Evolutionary conservation across 2,113 vertebrate genomes (phyloP).

Genomic region (Caranx melampygus): DNA sequence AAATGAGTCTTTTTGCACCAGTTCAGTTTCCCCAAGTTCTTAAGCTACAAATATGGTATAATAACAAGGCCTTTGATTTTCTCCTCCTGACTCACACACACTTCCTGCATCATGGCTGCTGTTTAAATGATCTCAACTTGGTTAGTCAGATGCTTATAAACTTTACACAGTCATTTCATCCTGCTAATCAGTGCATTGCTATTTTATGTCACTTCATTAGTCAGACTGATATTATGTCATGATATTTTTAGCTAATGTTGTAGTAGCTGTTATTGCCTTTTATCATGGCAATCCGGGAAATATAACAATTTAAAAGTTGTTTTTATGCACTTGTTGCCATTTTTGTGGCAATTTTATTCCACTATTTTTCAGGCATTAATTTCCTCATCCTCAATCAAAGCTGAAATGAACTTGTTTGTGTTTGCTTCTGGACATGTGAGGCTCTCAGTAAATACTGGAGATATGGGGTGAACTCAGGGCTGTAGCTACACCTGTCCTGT

Average conservation of each 20-base stretch:
- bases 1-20: constrained; percentile 6
- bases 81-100: background rate
- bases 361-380: background rate
- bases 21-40: constrained; percentile 18
- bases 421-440: background rate
- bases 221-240: background rate
- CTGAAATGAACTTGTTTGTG: background rate
- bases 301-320: background rate
- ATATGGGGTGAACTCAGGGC: too few relatives aligned
- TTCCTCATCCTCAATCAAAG: background rate
- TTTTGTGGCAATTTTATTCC: background rate
- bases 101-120: background rate
- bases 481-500: too few relatives aligned
- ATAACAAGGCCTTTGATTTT: background rate
- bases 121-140: background rate
- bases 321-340: background rate
- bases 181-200: background rate
- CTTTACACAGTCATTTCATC: background rate
- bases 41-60: background rate
- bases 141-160: background rate
- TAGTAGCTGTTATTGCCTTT: background rate
- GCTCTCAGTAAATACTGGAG: too few relatives aligned
- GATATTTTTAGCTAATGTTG: background rate
- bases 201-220: background rate
- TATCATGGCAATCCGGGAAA: background rate